Evolutionary conservation across 2,113 vertebrate species (phyloP).

Genomic region (Eclectus roratus): DNA sequence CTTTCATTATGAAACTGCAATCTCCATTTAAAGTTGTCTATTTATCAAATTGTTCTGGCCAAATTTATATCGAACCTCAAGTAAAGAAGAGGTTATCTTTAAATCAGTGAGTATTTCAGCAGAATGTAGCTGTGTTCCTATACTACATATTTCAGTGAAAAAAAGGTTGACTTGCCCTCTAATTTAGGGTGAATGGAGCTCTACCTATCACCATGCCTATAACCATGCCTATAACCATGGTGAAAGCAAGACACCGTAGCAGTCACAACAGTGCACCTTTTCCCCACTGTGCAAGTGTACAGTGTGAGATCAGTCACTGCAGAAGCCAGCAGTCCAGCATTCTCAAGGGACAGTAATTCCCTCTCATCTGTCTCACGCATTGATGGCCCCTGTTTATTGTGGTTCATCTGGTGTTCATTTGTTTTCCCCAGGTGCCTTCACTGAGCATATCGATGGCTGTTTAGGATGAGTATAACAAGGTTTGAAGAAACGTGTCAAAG

Average conservation of each 20-base stretch:
- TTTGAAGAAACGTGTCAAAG: neutral
- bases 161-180: neutral
- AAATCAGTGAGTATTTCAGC: neutral
- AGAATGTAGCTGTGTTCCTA: neutral
- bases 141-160: neutral
- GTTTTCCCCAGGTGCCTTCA: neutral
- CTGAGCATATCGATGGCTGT: neutral
- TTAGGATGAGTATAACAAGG: neutral
- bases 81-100: neutral
- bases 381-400: neutral
- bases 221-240: too few species aligned
- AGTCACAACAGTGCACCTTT: rapidly evolving
- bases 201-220: neutral
- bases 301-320: neutral
- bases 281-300: neutral
- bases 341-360: neutral
- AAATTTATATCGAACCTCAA: neutral
- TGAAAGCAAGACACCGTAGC: neutral
- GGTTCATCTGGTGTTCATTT: neutral
- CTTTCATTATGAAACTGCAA: neutral
- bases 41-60: neutral
- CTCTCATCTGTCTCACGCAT: rapidly evolving
- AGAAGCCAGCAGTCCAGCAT: neutral
- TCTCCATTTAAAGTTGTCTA: neutral
- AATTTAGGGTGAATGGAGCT: neutral